phyloP scores from a whole-genome alignment of 1,140 invertebrate genomes.

The Chionoecetes opilio region DNA sequence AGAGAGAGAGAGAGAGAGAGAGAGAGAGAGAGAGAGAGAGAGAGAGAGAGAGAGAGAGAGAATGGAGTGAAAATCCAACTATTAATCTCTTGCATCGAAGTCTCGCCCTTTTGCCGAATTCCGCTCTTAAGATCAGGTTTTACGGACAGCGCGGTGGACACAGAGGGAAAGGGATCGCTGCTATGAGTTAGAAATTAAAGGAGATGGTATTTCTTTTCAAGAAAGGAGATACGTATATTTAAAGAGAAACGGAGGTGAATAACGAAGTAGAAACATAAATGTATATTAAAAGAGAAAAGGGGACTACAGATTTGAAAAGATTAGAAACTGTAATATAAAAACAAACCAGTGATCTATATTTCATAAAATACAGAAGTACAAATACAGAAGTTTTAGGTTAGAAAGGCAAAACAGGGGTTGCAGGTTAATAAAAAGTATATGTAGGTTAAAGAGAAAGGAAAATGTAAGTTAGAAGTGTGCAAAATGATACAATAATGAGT shows the following conservation, averaged over 20 bases:
- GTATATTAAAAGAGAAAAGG: neutral
- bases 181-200: neutral
- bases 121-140: neutral
- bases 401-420: no score
- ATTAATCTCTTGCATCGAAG: neutral
- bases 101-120: neutral
- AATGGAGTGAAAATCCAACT: slow-evolving; percentile 19
- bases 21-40: slow-evolving; percentile 14
- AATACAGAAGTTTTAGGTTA: no score
- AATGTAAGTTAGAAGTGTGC: no score
- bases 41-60: neutral
- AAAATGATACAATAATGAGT: no score
- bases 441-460: no score
- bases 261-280: neutral
- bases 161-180: neutral
- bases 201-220: no score
- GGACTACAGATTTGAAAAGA: no score
- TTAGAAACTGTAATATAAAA: no score
- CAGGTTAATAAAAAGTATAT: no score
- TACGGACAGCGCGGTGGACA: neutral
- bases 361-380: no score
- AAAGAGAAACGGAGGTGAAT: neutral
- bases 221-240: neutral
- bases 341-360: no score
- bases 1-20: slow-evolving; percentile 42